phyloP scores from a whole-genome alignment of 1,140 invertebrate genomes.

The Phthorimaea operculella region DNA sequence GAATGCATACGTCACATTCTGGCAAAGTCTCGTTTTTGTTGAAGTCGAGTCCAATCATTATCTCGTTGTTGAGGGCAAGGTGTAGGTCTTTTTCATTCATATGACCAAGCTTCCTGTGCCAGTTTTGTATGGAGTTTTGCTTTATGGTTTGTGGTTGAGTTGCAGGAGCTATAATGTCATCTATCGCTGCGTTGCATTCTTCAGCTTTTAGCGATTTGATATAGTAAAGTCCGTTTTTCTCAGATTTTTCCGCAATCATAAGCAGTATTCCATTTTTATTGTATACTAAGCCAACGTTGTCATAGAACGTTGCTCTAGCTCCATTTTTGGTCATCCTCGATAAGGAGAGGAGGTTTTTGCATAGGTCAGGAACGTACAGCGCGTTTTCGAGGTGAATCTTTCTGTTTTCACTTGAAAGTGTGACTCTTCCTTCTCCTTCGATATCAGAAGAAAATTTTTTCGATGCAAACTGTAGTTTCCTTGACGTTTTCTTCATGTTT shows the following conservation, averaged over 20 bases:
- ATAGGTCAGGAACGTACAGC: constrained; percentile 6
- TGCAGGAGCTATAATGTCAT: background rate
- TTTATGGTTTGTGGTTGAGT: background rate
- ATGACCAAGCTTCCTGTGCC: constrained; percentile 2
- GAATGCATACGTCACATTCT: background rate
- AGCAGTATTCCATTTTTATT: background rate
- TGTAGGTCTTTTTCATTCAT: background rate
- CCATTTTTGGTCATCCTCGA: constrained; percentile 6
- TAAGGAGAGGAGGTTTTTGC: constrained; percentile 4
- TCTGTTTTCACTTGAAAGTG: background rate
- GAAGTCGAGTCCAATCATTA: background rate
- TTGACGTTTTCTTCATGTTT: background rate
- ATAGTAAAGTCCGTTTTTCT: constrained; percentile 5
- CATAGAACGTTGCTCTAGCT: constrained; percentile 1
- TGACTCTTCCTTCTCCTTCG: constrained; percentile 5
- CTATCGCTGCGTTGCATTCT: background rate
- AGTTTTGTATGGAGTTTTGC: background rate
- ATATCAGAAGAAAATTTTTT: background rate
- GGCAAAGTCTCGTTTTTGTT: background rate
- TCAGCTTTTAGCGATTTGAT: background rate
- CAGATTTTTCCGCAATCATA: constrained; percentile 5
- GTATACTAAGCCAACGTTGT: constrained; percentile 3
- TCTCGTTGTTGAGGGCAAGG: constrained; percentile 2
- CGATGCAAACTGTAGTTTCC: background rate
- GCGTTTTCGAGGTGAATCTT: constrained; percentile 3